Base-by-base conservation (phyloP, 2,797 vertebrate genomes). In the Percopsis omiscomaycus region DNA sequence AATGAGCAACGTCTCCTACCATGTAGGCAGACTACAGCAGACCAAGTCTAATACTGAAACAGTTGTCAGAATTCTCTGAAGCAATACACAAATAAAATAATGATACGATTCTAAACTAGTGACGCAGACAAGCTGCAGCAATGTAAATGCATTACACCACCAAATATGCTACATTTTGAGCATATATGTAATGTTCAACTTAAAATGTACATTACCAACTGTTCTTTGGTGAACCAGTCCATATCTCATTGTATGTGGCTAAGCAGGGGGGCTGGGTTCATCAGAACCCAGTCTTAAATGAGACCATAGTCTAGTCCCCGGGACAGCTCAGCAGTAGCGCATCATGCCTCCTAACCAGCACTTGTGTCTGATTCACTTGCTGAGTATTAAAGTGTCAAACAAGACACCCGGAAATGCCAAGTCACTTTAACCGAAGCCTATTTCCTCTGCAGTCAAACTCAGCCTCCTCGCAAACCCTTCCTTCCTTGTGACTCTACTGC, bases 351-450 rank as follows among this genome's bases (percentile, higher is more conserved):
- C 59, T 50, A 61, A 63, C 63, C 49, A 59, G 44, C 71, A 62
- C 45, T 66, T 66, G 56, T 28, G 30, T 80, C 74, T 57, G 74
- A 74, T 66, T 77, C 15, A 1, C 62, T 71, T 11, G 71, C 66
- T 64, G 22, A 66, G 77, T 80, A 68, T 71, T 64, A 61, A 55
- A 79, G 59, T 28, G 52, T 82, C 74, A 88, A 84, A 75, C 48
- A 59, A 86, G 65, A 79, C 84, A 87, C 79, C 89, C 94, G 94
- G 94, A 95, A 95, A 92, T 94, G 92, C 89, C 83, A 87, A 90
- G 90, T 92, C 91, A 92, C 85, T 92, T 87, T 71, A 92, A 91
- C 83, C 55, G 61, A 84, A 69, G 79, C 80, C 84, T 85, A 90
- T 91, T 95, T 95, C 93, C 94, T 93, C 77, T 71, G 73, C 73